These are phyloP conservation scores for Hormaphis cornu DNA, from an alignment of 1,140 invertebrate species.

Conservation along the genomic window DNA sequence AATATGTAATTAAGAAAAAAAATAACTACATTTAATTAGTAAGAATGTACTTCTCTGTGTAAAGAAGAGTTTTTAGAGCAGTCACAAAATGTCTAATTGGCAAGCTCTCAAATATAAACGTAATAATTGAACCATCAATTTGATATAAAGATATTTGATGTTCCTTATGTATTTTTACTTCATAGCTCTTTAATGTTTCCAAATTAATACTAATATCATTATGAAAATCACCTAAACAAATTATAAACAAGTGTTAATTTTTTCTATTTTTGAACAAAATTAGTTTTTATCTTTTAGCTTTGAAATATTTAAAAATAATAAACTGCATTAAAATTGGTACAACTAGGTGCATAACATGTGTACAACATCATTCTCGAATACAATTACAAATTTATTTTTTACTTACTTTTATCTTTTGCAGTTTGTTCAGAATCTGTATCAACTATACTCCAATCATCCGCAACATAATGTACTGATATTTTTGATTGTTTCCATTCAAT, in stretches of 20 bases:
- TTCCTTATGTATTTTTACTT: slow-evolving; percentile 55
- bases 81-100: slow-evolving; percentile 70
- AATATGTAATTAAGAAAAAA: slow-evolving; percentile 10
- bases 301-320: too few species aligned
- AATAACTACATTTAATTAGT: neutral
- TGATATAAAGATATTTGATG: slow-evolving; percentile 61
- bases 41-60: slow-evolving; percentile 43
- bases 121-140: slow-evolving; percentile 62
- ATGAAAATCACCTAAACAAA: neutral
- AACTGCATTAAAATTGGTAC: too few species aligned
- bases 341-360: too few species aligned
- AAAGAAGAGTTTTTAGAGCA: slow-evolving; percentile 51
- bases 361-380: too few species aligned
- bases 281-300: too few species aligned
- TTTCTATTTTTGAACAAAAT: too few species aligned
- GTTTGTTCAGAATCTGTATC: slow-evolving; percentile 54
- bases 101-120: slow-evolving; percentile 75
- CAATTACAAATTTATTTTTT: neutral
- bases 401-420: slow-evolving; percentile 48
- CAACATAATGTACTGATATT: slow-evolving; percentile 61
- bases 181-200: slow-evolving; percentile 51
- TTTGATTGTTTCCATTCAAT: slow-evolving; percentile 73
- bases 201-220: slow-evolving; percentile 23
- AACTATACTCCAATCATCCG: slow-evolving; percentile 71
- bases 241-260: too few species aligned